Conservation (phyloP, 2,797 vertebrate species). For the Alcedo quadribrachys region DNA sequence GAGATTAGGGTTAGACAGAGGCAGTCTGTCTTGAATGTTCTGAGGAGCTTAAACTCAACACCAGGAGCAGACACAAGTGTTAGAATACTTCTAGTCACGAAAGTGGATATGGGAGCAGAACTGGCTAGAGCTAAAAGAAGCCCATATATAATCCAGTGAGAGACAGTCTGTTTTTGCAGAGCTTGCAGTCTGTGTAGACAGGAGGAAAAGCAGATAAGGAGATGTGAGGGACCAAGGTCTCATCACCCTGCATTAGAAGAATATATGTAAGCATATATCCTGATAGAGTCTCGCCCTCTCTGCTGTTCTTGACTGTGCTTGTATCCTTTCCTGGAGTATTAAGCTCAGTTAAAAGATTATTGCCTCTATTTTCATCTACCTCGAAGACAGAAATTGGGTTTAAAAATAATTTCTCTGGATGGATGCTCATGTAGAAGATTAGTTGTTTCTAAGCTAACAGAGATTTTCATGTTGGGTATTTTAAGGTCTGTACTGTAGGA, state of each 20-base stretch:
- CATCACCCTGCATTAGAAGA: not conserved
- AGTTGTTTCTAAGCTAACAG: not conserved
- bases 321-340: not conserved
- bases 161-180: not conserved
- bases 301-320: not conserved
- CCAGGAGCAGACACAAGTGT: not conserved
- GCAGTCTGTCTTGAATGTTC: not conserved
- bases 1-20: not conserved
- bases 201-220: not conserved
- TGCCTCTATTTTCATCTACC: not conserved
- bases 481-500: not conserved
- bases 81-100: not conserved
- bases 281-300: not conserved
- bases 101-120: not conserved
- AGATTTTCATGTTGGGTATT: not conserved
- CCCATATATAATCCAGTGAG: not conserved
- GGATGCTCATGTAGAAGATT: not conserved
- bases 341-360: not conserved
- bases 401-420: not conserved
- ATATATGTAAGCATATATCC: not conserved
- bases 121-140: not conserved
- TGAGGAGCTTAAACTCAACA: not conserved
- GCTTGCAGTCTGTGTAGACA: not conserved
- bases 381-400: not conserved
- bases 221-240: not conserved